Base-by-base conservation (phyloP, 2,113 vertebrate species). In the Ammospiza nelsoni region DNA sequence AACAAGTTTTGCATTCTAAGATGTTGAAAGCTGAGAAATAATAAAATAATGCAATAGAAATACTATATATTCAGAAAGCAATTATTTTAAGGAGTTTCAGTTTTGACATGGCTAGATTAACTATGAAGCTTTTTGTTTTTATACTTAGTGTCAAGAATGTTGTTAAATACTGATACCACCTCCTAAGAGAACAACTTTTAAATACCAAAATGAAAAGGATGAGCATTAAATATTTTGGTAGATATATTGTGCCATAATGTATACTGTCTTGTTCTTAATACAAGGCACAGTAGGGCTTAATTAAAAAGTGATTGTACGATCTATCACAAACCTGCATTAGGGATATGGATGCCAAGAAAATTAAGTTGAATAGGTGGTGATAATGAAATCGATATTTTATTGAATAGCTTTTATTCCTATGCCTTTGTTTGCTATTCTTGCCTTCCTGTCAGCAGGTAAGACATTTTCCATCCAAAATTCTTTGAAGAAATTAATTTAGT, bases 261-360 rank as follows among this genome's bases (percentile, higher is more conserved):
- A 95, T 97, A 91, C 96, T 96, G 97, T 89, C 91, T 96, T 97
- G 77, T 95, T 95, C 96, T 96, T 97, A 95, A 96, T 98, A 97
- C 96, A 97, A 97, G 96, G 92, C 97, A 97, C 96, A 97, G 97
- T 97, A 94, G 97, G 96, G 97, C 90, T 97, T 98, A 98, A 97
- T 98, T 97, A 95, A 97, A 97, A 98, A 95, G 94, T 93, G 93
- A 98, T 97, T 93, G 79, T 97, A 89, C 81, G 79, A 97, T 97
- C 95, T 94, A 97, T 96, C 96, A 97, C 84, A 91, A 89, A 96
- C 93, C 89, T 96, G 79, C 63, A 84, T 97, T 96, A 97, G 94
- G 90, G 79, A 89, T 92, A 84, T 91, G 89, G 95, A 94, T 96
- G 90, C 89, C 96, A 92, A 95, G 91, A 97, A 84, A 95, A 95